Evolutionary conservation across 92 coral and sea anemone genomes (phyloP), one percentile per base, ranked within the genome.

Genomic region (Heliopora coerulea): DNA sequence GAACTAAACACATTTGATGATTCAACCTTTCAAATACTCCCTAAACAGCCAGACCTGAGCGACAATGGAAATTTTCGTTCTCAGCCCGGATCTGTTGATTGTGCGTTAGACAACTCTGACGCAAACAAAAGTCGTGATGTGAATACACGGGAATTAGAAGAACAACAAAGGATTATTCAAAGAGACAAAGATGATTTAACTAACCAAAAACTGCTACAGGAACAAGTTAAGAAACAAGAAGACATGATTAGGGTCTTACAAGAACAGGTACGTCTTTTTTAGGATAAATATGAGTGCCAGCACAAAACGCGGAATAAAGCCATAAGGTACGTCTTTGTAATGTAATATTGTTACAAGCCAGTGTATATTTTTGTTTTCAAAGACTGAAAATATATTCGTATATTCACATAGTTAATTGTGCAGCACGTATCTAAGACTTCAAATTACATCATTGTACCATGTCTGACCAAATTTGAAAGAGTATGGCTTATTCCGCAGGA

Each of bases 171-270:
- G 10, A 26, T 31, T 6, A 2, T 15, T 8, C 17, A 46, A 46
- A 46, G 52, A 46, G 52, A 8, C 14, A 2, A 10, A 6, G 52
- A 15, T 6, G n/a, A 46, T 46, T 6, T 56, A 33, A 56, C 46
- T 14, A 65, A 40, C 20, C 54, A 18, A 48, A 69, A 50, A 69
- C 62, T 69, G 20, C 76, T 69, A 15, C 41, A 69, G 33, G 62
- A 69, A 13, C 76, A 69, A 50, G 76, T 69, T 32, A 69, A 69
- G 30, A 69, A 56, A 31, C 76, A 69, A 52, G 76, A 69, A 69
- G 76, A 69, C 21, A 69, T 69, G 76, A 69, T 69, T n/a, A 49
- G 76, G 50, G 76, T 69, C 25, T 34, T 69, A 44, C 76, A 69
- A 52, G 76, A 69, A 50, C 76, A 69, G 76, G 76, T 69, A 6